Conservation (phyloP, 2,797 vertebrate genomes). For the Paratrypauchen microcephalus region DNA sequence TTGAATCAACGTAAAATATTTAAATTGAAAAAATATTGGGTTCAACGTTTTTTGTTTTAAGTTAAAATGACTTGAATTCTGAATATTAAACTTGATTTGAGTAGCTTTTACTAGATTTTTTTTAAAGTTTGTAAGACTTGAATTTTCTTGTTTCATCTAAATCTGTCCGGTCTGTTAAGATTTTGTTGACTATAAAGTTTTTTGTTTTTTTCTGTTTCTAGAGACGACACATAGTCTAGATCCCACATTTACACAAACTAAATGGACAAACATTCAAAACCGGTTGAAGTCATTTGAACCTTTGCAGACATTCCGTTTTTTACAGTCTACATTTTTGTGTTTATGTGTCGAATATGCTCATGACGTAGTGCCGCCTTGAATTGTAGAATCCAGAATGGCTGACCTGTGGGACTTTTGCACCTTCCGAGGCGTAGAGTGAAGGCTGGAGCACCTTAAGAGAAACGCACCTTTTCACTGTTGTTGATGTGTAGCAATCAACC, state of each 20-base stretch:
- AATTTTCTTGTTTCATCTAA: not conserved
- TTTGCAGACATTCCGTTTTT: not conserved
- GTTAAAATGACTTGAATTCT: not conserved
- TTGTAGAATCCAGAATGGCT: conserved; percentile 45
- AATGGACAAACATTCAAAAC: not conserved
- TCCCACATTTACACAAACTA: not conserved
- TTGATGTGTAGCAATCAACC: conserved; percentile 69
- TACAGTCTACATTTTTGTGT: conserved; percentile 29
- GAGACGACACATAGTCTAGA: not conserved
- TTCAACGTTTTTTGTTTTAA: not conserved
- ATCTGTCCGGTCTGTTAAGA: not conserved
- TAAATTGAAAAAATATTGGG: not conserved
- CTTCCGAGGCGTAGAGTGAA: conserved; percentile 58
- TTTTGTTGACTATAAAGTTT: too few relatives aligned
- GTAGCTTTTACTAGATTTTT: not conserved
- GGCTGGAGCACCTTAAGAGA: conserved; percentile 76
- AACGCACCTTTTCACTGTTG: conserved; percentile 72
- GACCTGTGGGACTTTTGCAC: conserved; percentile 56
- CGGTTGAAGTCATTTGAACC: not conserved
- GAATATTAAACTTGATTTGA: not conserved
- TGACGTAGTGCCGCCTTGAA: conserved; percentile 34
- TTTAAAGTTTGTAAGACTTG: not conserved
- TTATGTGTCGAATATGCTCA: conserved; percentile 40
- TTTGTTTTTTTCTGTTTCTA: not conserved
- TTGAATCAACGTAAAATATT: not conserved